Evolutionary conservation across 2,888 invertebrate genomes (phyloP).

Genomic region (Quadroppia sp.): DNA sequence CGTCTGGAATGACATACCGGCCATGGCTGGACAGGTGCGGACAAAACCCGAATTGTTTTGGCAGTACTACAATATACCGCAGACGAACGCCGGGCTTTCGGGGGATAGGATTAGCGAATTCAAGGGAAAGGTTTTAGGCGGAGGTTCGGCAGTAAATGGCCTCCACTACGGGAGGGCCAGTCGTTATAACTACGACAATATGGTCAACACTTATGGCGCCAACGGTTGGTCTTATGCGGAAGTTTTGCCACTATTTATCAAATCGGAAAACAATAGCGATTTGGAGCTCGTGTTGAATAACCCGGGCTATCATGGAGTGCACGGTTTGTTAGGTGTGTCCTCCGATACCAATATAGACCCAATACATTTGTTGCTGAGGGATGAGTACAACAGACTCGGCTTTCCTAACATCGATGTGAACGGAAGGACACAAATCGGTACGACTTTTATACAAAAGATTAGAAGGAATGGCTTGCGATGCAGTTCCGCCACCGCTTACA

Average conservation of each 20-base stretch:
- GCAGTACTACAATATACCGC: no score
- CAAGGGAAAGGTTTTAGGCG: background rate
- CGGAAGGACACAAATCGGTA: background rate
- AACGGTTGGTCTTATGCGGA: no score
- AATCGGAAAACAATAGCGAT: slow-evolving; percentile 10
- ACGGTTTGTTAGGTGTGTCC: background rate
- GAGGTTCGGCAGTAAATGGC: background rate
- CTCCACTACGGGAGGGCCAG: background rate
- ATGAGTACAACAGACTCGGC: background rate
- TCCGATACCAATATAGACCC: background rate
- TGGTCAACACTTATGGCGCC: slow-evolving; percentile 10
- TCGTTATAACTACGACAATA: background rate
- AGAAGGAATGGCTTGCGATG: background rate
- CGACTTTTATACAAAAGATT: background rate
- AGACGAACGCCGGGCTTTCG: no score
- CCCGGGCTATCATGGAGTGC: background rate
- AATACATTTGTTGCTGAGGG: background rate
- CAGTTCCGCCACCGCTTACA: background rate
- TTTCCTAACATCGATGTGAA: background rate
- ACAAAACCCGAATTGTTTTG: no score
- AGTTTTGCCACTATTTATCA: background rate
- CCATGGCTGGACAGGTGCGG: no score
- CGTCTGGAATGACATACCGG: background rate
- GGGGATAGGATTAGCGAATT: no score
- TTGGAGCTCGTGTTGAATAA: background rate